Conservation (phyloP, 2,113 vertebrate species). For the Phocoena phocoena region DNA sequence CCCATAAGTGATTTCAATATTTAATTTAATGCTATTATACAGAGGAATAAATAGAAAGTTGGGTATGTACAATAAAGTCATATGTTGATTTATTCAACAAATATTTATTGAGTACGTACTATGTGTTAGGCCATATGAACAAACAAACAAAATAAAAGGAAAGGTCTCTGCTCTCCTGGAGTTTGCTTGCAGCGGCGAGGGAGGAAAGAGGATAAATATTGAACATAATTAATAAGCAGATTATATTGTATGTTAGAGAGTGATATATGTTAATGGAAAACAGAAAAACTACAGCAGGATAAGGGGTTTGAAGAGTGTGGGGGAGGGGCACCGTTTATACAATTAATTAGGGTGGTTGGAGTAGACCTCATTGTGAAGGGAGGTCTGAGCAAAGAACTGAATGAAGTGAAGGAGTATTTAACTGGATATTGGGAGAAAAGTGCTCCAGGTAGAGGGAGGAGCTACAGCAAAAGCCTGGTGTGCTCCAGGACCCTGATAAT, state of each 20-base stretch:
- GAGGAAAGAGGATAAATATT: neutral
- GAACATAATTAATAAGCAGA: neutral
- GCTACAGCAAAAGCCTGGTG: neutral
- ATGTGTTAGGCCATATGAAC: neutral
- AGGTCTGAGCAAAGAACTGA: neutral
- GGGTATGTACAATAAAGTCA: neutral
- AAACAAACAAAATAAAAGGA: neutral
- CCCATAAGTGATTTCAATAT: neutral
- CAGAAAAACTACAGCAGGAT: neutral
- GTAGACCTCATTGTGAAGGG: neutral
- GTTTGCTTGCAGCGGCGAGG: neutral
- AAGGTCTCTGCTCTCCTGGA: neutral
- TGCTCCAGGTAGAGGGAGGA: neutral
- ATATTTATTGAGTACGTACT: constrained; percentile 3
- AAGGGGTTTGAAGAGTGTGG: neutral
- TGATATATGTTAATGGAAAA: neutral
- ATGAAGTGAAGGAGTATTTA: neutral
- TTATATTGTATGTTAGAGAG: neutral
- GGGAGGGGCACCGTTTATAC: neutral
- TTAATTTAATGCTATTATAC: neutral
- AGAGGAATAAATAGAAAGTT: neutral
- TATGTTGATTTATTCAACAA: neutral
- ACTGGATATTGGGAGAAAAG: neutral
- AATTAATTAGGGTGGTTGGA: neutral
- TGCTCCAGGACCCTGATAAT: neutral